Evolutionary conservation across 2,888 invertebrate species (phyloP), one percentile per base, ranked within the genome.

Genomic region (Geotrupes spiniger): DNA sequence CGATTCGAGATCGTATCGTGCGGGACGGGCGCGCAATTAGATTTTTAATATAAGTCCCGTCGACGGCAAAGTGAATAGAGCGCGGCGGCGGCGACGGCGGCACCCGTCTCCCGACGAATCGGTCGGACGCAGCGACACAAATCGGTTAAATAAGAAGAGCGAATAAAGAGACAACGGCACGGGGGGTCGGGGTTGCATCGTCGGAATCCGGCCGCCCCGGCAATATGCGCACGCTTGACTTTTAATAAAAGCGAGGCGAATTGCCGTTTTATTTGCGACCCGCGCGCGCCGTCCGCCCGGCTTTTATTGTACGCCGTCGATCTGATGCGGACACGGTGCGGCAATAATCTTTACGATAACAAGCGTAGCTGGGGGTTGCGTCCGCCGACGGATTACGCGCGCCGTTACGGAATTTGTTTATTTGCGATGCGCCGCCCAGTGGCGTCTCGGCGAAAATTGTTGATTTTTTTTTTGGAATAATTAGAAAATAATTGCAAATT

Each of bases 191-290:
- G 46, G 44, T 47, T 51, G 50, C 49, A 51, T 46, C 50, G 57
- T 54, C 53, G 63, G 62, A 63, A 64, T 64, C 56, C 56, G 51
- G 56, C 60, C 63, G 62, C 51, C 21, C 58, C 59, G 36, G 52
- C 62, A 67, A 64, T 66, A 66, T 68, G 67, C 66, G 66, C 68
- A 69, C 68, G 69, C 68, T 68, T 68, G 68, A 69, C 68, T 69
- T 69, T 69, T 69, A 69, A 67, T 69, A 69, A 68, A 69, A 67
- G 65, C 64, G 63, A 59, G 60, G 64, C 66, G 68, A 69, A 69
- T 67, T 66, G 66, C 65, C 67, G 65, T 69, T 69, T 69, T 66
- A 68, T 68, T 63, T 60, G 54, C 58, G 44, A 56, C 54, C 21
- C 55, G 46, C 47, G 52, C 39, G 42, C 51, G 45, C 54, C 53